phyloP scores from a whole-genome alignment of 2,797 vertebrate species.

The Brachyrhaphis roseni region DNA sequence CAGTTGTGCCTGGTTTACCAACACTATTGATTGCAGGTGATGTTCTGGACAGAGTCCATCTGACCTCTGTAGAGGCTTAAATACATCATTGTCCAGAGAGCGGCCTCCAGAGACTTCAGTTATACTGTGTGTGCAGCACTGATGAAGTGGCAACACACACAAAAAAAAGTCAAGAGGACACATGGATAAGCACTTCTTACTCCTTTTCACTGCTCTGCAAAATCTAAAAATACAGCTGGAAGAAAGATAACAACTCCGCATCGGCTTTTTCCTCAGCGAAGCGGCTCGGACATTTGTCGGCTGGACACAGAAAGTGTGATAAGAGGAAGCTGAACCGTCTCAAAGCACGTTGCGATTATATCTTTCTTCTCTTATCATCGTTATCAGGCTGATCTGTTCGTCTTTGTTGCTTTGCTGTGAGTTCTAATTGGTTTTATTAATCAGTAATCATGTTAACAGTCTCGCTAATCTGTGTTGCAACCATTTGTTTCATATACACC shows the following conservation, averaged over 20 bases:
- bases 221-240: conserved; percentile 67
- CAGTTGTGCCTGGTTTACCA: conserved; percentile 83
- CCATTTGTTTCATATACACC: conserved; percentile 76
- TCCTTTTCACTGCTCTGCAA: conserved; percentile 53
- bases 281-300: conserved; percentile 11
- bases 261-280: background rate
- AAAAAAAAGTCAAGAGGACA: conserved; percentile 70
- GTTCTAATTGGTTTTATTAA: conserved; percentile 84
- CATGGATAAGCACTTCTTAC: conserved; percentile 72
- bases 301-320: conserved; percentile 7
- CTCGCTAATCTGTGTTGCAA: conserved; percentile 72
- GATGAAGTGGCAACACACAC: conserved; percentile 68
- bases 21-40: conserved; percentile 85
- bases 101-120: conserved; percentile 78
- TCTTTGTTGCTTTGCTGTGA: conserved; percentile 62
- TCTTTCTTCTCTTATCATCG: conserved; percentile 29
- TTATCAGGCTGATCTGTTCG: conserved; percentile 58
- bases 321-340: background rate
- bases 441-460: conserved; percentile 82
- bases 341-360: background rate
- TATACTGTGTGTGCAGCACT: conserved; percentile 71
- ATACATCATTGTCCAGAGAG: conserved; percentile 84
- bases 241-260: conserved; percentile 17
- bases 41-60: conserved; percentile 83
- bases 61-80: conserved; percentile 85